Percentiles rank a stretch among this genome's conserved stretches.
Conservation (phyloP, 2,888 invertebrate genomes). For the Timema podura region DNA sequence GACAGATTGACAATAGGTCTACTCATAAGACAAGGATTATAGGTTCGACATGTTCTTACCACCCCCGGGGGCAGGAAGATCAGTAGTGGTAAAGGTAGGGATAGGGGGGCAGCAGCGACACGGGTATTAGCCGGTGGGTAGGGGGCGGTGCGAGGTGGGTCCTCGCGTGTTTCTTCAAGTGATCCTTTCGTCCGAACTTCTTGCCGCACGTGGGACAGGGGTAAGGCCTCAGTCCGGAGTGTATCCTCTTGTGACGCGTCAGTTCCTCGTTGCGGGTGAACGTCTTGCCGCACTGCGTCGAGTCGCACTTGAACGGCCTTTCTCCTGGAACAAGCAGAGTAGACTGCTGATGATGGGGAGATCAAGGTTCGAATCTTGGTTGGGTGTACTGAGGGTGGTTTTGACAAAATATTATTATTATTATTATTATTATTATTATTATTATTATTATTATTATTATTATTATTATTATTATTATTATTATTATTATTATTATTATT, state of each 20-base stretch:
- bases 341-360: too few relatives aligned
- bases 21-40: too few relatives aligned
- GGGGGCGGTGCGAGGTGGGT: slow-evolving; percentile 56
- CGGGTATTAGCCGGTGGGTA: not conserved
- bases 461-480: too few relatives aligned
- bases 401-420: too few relatives aligned
- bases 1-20: too few relatives aligned
- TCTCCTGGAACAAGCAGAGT: slow-evolving; percentile 55
- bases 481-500: too few relatives aligned
- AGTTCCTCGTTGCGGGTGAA: slow-evolving; percentile 90
- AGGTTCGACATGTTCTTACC: too few relatives aligned
- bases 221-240: slow-evolving; percentile 81
- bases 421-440: too few relatives aligned
- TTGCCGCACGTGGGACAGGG: slow-evolving; percentile 86
- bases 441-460: too few relatives aligned
- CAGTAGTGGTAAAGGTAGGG: slow-evolving; percentile 11
- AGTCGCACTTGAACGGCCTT: slow-evolving; percentile 82
- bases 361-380: too few relatives aligned
- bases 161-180: slow-evolving; percentile 88
- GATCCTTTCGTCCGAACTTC: slow-evolving; percentile 89
- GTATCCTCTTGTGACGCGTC: slow-evolving; percentile 86
- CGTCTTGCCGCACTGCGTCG: slow-evolving; percentile 79
- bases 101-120: slow-evolving; percentile 9
- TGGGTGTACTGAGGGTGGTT: too few relatives aligned
- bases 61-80: too few relatives aligned